Base-by-base conservation (phyloP, 2,888 invertebrate genomes). In the Hirtodrosophila confusa region DNA sequence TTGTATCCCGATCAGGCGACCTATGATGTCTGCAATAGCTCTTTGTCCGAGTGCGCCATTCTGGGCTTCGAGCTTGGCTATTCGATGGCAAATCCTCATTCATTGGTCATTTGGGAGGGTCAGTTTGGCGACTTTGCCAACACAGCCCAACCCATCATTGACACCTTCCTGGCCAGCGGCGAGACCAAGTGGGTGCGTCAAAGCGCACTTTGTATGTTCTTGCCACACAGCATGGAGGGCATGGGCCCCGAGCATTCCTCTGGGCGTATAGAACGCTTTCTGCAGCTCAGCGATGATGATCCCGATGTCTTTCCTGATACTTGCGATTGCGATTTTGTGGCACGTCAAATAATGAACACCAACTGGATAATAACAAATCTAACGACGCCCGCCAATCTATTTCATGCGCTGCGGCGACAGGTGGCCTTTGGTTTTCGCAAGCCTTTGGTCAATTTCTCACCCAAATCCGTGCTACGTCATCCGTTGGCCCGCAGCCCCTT, bases 91-190 rank as follows among this genome's bases (percentile, higher is more conserved):
- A 98, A 98, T 93, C 99, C 99, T 1, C 97, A 99, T 92, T 96
- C 98, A 0, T 92, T 99, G 76, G 98, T 99, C 0, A 94, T 96
- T 61, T 99, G 99, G 99, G 99, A 99, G 93, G 99, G 98, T 0
- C 99, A 99, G 92, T 99, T 99, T 92, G 99, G 99, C 0, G 99
- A 99, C 92, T 99, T 99, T 92, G 96, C 96, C 92, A 99, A 99
- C 92, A 98, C 97, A 23, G 99, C 99, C n/a, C 99, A 99, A 92
- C 97, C 97, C 92, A 97, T 99, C 91, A 97, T 97, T 88, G 97
- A 98, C 92, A 96, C 96, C 92, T 96, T 97, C 92, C 94, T 97
- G 80, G 94, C 95, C 72, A 95, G 96, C 86, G 99, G 99, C 1
- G 98, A 99, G 92, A 95, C 97, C 66, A 99, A 99, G 93, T 99